Evolutionary conservation across 2,113 vertebrate genomes (phyloP), one percentile per base, ranked within the genome.

Genomic region (Ellobius talpinus): DNA sequence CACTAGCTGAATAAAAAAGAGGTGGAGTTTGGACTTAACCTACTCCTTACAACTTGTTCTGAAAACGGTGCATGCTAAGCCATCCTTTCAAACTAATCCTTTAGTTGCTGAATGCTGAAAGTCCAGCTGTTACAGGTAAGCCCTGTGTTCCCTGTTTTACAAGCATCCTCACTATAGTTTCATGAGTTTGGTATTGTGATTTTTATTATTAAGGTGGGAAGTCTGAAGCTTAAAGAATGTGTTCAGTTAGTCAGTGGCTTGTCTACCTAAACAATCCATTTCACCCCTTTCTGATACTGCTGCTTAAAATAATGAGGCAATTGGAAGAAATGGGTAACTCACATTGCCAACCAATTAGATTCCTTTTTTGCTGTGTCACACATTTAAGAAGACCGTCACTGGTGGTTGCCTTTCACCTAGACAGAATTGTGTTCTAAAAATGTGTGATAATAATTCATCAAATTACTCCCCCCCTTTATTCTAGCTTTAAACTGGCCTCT

Each of bases 241-340:
- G 0, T 8, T 29, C 2, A 47, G 13, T 70, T 84, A 93, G n/a
- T 95, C 55, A 82, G 26, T 78, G 36, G 5, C 66, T 33, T 65
- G 26, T 86, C 23, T 89, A 21, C 29, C 77, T 89, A 93, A 87
- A 29, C 33, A 42, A 42, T 13, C 0, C 12, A 65, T 87, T 14
- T 61, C 79, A 31, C 7, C 61, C 7, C 39, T 55, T 72, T 77
- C 36, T 7, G 74, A 33, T 66, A 47, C 12, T 86, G 13, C 16
- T 90, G 78, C 52, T 66, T 96, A 89, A 72, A 76, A 86, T 90
- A 91, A 89, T 87, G 23, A 17, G 26, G 88, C 70, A 33, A 70
- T 39, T 58, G 92, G 21, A 77, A 70, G 47, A 93, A 89, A 19
- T 92, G 23, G 66, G 9, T 10, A 89, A 73, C 39, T 33, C 91